Base-by-base conservation (phyloP, 1,140 invertebrate species). In the Drosophila punjabiensis region DNA sequence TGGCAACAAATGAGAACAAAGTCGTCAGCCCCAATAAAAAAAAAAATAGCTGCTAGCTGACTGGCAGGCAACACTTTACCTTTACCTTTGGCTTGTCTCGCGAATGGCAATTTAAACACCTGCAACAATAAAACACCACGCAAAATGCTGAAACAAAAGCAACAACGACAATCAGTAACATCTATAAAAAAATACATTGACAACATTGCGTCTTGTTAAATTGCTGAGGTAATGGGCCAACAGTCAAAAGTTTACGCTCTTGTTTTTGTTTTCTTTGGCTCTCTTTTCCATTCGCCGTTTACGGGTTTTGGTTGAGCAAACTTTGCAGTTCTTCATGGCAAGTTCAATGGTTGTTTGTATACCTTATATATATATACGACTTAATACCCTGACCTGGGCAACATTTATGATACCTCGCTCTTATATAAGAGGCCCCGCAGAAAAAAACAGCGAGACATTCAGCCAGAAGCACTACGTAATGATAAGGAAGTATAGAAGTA, bases 61-160 rank as follows among this genome's bases (percentile, higher is more conserved):
- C 74, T 60, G 52, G 16, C 58, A 45, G 47, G 64, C 63, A 60
- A 76, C 73, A 62, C 55, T 58, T 58, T 39, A 39, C 20, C 24
- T 30, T 58, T 71, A 71, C 67, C 70, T 73, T 43, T 71, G 18
- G 30, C 70, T 61, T 43, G 47, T 43, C 68, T 71, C 86, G 75
- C 86, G 68, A 58, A 50, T 71, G 65, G 35, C 68, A 71, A 59
- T 84, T 89, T 81, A 81, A 87, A 78, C 81, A 84, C 78, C 75
- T 89, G 85, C 81, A 81, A 70, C 53, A 79, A 84, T 76, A 84
- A 84, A 63, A 73, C 76, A 80, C 58, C 67, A 61, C 59, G 52
- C 64, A 60, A 52, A 68, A 79, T 63, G 64, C 14, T 66, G 62
- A 60, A 58, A 28, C 55, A 58, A 56, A 16, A 71, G 41, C 55